Evolutionary conservation across 1,140 invertebrate genomes (phyloP), one percentile per base, ranked within the genome.

Genomic region (Trichogramma pretiosum): DNA sequence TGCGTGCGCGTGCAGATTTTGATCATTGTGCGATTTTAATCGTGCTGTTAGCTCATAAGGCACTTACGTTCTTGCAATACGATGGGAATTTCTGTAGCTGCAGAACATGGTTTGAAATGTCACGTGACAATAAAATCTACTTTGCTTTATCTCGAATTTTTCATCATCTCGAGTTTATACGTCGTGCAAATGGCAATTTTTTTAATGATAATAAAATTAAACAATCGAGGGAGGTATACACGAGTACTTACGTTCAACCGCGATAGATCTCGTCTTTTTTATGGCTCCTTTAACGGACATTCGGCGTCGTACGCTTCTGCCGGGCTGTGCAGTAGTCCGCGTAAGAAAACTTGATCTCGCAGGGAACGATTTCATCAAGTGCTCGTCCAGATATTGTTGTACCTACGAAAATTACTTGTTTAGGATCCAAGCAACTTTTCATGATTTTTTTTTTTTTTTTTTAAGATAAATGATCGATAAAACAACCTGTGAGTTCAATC

Each of bases 281-380:
- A 92, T 89, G 11, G 87, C 86, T 44, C 88, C 88, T 57, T 83
- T 83, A 4, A 89, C 84, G 3, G 87, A 90, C 81, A 90, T 86
- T 64, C 78, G 80, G 14, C 84, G 73, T 32, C 78, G 75, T 5
- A 86, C 54, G 47, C 74, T 73, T 44, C 75, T 72, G 0, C 72
- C 67, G 14, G 73, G 77, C 36, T 75, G 73, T n/a, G 73, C 59
- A 4, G 56, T 47, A 1, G 70, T 58, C 5, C 68, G 65, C 33
- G 75, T 73, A 17, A 87, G 70, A 48, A 88, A 73, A 48, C 78
- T 81, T 17, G 78, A 75, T 57, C 83, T 84, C 57, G 81, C 78
- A 18, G 81, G 82, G 41, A 91, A 82, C 24, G 84, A 81, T 54
- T 86, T 87, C 58, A 87, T 72, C n/a, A 90, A 61, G 58, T 92